Percentiles rank a stretch among this genome's conserved stretches.
These are phyloP conservation scores for Paraplagusia blochii DNA, from an alignment of 2,113 vertebrate species.

Conservation along the genomic window DNA sequence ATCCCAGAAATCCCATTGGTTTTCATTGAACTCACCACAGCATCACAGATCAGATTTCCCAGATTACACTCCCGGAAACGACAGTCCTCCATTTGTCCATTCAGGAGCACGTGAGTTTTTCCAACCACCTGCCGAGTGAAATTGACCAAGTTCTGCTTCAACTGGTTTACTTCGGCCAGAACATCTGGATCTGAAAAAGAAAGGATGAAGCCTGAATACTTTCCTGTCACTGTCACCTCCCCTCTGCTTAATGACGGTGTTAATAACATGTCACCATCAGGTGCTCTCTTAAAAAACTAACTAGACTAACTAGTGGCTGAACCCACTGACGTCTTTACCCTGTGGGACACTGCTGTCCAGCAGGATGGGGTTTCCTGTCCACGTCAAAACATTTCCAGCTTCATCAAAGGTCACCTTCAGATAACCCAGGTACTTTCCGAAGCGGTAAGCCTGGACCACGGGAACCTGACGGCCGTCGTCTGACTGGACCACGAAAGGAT, in stretches of 20 bases:
- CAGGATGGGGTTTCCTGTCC: constrained; percentile 88
- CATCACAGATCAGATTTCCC: constrained; percentile 93
- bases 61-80: constrained; percentile 90
- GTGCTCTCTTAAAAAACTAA: too few species aligned
- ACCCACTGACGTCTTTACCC: constrained; percentile 79
- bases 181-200: constrained; percentile 73
- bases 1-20: too few species aligned
- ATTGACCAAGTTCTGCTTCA: constrained; percentile 79
- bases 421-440: constrained; percentile 90
- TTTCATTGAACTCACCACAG: constrained; percentile 80
- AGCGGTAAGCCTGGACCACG: constrained; percentile 92
- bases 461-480: constrained; percentile 82
- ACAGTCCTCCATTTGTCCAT: constrained; percentile 82
- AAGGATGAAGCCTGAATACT: background rate
- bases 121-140: constrained; percentile 81
- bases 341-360: constrained; percentile 79
- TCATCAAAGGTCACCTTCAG: constrained; percentile 85
- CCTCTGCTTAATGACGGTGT: too few species aligned
- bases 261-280: too few species aligned
- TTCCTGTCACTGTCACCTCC: too few species aligned
- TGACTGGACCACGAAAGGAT: constrained; percentile 83
- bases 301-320: too few species aligned
- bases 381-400: constrained; percentile 77
- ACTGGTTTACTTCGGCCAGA: constrained; percentile 79
- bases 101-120: constrained; percentile 85